Base-by-base conservation (phyloP, 1,140 invertebrate genomes). In the Ptiloglossa arizonensis region DNA sequence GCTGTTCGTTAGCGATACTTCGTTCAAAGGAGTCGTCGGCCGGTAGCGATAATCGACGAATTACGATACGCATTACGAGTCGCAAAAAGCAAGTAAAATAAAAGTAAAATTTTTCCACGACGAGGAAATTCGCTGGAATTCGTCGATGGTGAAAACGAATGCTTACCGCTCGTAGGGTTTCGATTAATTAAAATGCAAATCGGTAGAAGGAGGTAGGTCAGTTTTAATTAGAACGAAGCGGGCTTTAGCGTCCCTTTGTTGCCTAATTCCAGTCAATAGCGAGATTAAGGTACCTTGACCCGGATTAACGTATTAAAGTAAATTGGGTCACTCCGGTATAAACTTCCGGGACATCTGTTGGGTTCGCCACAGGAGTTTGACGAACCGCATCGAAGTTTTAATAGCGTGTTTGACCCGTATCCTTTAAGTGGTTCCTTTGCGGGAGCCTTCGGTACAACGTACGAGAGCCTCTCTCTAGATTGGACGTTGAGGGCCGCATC, bases 391-490 rank as follows among this genome's bases (percentile, higher is more conserved):
- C 35, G 27, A 77, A 74, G 66, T 80, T 80, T 80, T 80, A 80
- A 80, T 64, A 59, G 66, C 71, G n/a, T 62, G 62, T 74, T 48
- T 62, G 73, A 80, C 64, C 74, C 73, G 76, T 75, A 77, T 77
- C 57, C 54, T 64, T 57, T 68, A 56, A 22, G 60, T 57, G 63
- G 54, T 67, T 41, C 32, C 41, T 67, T 44, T 44, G 35, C 63
- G n/a, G 38, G 22, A 64, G 24, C 44, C 5, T 29, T 64, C 41
- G 5, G 0, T 15, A 22, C 5, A 5, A 17, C 60, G n/a, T 24
- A 15, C 5, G 5, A 44, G 9, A 11, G 44, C 41, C 22, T 4
- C 22, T 17, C 6, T 15, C 4, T 22, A 46, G 13, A 46, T 44
- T 35, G 8, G 11, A 24, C n/a, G n/a, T 27, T 44, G 17, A 41